Percentiles rank a stretch among this genome's conserved stretches.
Conservation (phyloP, 1,140 invertebrate genomes). For the Acromyrmex echinatior region DNA sequence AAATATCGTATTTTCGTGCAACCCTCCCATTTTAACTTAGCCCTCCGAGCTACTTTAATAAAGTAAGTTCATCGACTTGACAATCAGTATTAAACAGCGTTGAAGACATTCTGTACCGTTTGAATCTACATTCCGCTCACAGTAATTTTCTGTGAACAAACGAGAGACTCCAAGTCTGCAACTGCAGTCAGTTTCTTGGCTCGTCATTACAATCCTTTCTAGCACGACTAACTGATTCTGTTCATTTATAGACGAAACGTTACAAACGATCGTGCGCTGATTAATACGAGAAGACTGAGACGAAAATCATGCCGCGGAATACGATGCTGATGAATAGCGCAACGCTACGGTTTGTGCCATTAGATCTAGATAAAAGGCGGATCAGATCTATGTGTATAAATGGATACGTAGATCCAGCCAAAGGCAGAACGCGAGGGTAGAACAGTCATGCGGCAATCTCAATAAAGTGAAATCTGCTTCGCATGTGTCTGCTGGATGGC, state of each 20-base stretch:
- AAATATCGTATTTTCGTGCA: slow-evolving; percentile 11
- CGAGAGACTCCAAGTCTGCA: not conserved
- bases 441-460: slow-evolving; percentile 63
- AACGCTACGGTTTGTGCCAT: slow-evolving; percentile 14
- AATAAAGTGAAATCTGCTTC: slow-evolving; percentile 65
- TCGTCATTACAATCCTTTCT: not conserved
- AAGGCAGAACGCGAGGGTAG: slow-evolving; percentile 22
- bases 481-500: slow-evolving; percentile 52
- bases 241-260: not conserved
- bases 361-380: slow-evolving; percentile 51
- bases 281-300: slow-evolving; percentile 23
- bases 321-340: slow-evolving; percentile 42
- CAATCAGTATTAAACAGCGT: not conserved
- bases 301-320: slow-evolving; percentile 32
- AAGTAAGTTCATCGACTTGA: not conserved
- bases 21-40: not conserved
- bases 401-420: slow-evolving; percentile 28
- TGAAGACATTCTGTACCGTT: not conserved
- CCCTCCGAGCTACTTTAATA: not conserved
- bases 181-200: not conserved
- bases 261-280: not conserved
- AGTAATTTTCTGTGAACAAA: not conserved
- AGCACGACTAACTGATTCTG: not conserved
- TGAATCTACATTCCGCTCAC: not conserved
- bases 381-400: not conserved